Conservation (phyloP, 2,888 invertebrate genomes). For the Chrysotoxum bicinctum region DNA sequence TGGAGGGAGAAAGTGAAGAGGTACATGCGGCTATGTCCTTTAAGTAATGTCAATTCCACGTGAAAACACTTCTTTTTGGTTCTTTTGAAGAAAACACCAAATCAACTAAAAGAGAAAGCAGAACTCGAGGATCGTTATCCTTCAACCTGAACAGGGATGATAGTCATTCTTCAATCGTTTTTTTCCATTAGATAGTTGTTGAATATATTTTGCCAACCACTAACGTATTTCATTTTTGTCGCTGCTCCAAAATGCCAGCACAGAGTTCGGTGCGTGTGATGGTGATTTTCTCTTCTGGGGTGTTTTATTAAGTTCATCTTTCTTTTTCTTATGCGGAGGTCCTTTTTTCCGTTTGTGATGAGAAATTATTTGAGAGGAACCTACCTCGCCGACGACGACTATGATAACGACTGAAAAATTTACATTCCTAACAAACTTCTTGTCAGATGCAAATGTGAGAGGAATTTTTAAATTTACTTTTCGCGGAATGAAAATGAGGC, state of each 20-base stretch:
- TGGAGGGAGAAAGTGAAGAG: not conserved
- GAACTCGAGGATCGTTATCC: not conserved
- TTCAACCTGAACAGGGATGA: not conserved
- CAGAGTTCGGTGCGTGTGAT: not conserved
- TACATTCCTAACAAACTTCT: constrained; percentile 38
- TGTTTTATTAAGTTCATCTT: constrained; percentile 7
- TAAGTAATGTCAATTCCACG: constrained; percentile 9
- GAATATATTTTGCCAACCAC: no score
- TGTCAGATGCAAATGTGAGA: constrained; percentile 32
- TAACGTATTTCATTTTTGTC: not conserved
- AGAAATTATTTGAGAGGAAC: not conserved
- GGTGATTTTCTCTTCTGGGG: not conserved
- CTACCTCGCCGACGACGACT: not conserved
- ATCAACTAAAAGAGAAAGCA: not conserved
- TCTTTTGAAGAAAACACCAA: not conserved
- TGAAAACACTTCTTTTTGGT: not conserved
- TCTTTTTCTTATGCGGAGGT: not conserved
- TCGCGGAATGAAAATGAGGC: not conserved
- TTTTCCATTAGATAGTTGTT: not conserved
- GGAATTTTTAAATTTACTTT: constrained; percentile 17
- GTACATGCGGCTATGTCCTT: not conserved
- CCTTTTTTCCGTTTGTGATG: not conserved
- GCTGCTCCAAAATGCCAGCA: not conserved
- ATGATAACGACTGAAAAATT: constrained; percentile 5
- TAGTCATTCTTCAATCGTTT: not conserved